phyloP scores from a whole-genome alignment of 2,113 vertebrate species.

The Heterotilapia buettikoferi region DNA sequence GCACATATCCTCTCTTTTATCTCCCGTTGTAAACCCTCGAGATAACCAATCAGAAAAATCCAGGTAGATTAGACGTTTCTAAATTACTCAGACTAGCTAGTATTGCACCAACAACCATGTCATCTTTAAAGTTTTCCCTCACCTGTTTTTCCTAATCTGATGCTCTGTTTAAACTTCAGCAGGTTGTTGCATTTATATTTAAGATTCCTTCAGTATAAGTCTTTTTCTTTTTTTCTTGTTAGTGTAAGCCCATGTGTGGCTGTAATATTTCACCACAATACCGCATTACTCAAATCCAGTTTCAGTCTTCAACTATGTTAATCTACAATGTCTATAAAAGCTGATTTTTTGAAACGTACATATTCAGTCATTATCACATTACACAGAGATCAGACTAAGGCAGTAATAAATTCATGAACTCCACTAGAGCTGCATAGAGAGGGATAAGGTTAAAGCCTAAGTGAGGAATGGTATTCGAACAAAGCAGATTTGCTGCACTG shows the following conservation, averaged over 20 bases:
- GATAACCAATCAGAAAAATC: neutral
- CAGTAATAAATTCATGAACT: constrained; percentile 6
- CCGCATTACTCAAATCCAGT: neutral
- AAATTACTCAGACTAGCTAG: neutral
- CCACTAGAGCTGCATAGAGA: neutral
- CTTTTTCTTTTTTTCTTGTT: neutral
- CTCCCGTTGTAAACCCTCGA: neutral
- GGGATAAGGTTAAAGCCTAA: constrained; percentile 8
- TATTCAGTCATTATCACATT: constrained; percentile 6
- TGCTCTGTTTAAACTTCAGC: neutral
- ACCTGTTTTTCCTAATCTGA: neutral
- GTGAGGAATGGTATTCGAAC: constrained; percentile 10
- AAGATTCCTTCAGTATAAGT: neutral
- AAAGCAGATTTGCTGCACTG: constrained; percentile 31
- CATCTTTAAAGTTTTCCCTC: neutral
- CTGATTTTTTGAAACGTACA: neutral
- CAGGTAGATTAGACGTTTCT: neutral
- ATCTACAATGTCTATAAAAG: neutral
- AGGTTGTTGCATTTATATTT: neutral
- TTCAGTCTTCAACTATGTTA: neutral
- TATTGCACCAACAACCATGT: neutral
- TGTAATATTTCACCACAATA: neutral
- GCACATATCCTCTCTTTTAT: neutral
- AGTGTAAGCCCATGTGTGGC: neutral
- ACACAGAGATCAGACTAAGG: constrained; percentile 2